phyloP scores from a whole-genome alignment of 2,113 vertebrate genomes.

The Halichoeres trimaculatus region DNA sequence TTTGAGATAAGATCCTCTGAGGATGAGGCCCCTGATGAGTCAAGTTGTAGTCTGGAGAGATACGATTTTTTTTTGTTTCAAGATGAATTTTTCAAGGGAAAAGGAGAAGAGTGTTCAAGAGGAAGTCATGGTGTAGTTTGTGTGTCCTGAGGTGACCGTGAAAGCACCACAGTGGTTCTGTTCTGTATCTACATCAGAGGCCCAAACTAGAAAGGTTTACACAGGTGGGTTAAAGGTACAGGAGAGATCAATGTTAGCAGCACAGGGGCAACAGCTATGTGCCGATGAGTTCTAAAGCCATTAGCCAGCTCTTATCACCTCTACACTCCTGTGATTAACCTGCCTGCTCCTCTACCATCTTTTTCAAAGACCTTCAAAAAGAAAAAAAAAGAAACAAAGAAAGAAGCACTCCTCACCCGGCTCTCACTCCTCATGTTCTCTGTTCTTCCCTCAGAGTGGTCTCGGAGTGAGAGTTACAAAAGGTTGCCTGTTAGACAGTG shows the following conservation, averaged over 20 bases:
- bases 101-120: not conserved
- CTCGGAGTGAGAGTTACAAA: constrained; percentile 3
- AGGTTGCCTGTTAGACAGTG: constrained; percentile 26
- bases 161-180: not conserved
- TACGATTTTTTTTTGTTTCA: not conserved
- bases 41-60: not conserved
- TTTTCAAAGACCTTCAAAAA: constrained; percentile 17
- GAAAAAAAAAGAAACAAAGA: too few relatives aligned
- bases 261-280: constrained; percentile 33
- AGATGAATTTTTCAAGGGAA: too few relatives aligned
- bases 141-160: not conserved
- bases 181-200: too few relatives aligned
- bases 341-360: constrained; percentile 18
- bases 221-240: constrained; percentile 7
- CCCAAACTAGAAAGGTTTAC: not conserved
- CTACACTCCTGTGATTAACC: constrained; percentile 59
- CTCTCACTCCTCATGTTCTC: not conserved
- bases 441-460: constrained; percentile 9
- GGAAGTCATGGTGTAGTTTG: not conserved
- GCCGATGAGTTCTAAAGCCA: constrained; percentile 35
- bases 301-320: constrained; percentile 54
- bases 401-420: constrained; percentile 14
- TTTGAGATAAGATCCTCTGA: not conserved
- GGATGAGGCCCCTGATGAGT: not conserved
- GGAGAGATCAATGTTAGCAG: constrained; percentile 34